A percentile compares a stretch with the other conserved stretches of the same genome.
These are phyloP conservation scores for Fulmarus glacialis DNA, from an alignment of 2,113 vertebrate genomes.

Conservation along the genomic window DNA sequence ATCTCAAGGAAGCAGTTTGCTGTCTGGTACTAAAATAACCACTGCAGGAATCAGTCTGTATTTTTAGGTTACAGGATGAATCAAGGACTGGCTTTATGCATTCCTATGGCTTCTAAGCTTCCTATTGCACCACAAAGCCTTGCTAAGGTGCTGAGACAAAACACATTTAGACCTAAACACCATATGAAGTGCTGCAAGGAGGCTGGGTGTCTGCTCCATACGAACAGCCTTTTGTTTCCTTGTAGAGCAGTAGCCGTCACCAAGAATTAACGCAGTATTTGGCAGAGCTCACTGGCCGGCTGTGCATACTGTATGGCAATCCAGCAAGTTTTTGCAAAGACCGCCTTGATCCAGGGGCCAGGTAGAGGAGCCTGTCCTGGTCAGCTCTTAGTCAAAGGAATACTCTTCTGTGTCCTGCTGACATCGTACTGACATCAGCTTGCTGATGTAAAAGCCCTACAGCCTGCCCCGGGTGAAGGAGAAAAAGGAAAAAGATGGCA, in stretches of 20 bases:
- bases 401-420: neutral
- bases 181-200: neutral
- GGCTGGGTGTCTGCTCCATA: neutral
- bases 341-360: neutral
- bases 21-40: constrained; percentile 68
- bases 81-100: neutral
- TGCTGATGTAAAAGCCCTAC: neutral
- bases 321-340: neutral
- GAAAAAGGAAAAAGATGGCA: neutral
- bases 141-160: neutral
- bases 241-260: neutral
- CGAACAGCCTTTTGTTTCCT: neutral
- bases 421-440: neutral
- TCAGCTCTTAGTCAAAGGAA: neutral
- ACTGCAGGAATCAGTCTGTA: constrained; percentile 61
- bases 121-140: constrained; percentile 55
- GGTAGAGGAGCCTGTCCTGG: neutral
- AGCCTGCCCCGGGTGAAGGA: neutral
- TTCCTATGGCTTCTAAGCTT: constrained; percentile 45
- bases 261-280: neutral
- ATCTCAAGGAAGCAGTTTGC: constrained; percentile 75
- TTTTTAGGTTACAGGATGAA: constrained; percentile 76
- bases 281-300: neutral
- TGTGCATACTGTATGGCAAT: neutral
- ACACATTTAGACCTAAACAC: neutral